Evolutionary conservation across 2,797 vertebrate genomes (phyloP).

Genomic region (Eupleurogrammus muticus): DNA sequence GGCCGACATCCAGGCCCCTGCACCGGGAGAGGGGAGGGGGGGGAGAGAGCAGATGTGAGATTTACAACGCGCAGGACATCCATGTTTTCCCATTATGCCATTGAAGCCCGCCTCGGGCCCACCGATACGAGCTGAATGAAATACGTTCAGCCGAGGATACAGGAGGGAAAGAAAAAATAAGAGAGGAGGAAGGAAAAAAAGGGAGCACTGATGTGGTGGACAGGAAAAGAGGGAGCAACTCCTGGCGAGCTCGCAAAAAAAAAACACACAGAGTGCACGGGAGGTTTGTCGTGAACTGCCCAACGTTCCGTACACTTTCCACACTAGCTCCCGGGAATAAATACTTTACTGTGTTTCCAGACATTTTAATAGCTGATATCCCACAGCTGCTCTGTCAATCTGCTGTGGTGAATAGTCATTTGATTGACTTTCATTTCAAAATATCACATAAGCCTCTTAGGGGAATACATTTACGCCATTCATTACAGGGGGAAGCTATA

Average conservation of each 20-base stretch:
- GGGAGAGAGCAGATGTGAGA: conserved; percentile 68
- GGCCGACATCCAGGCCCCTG: conserved; percentile 52
- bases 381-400: conserved; percentile 22
- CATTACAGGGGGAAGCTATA: conserved; percentile 4
- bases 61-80: conserved; percentile 58
- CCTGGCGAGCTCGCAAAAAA: conserved; percentile 49
- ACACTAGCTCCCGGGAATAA: conserved; percentile 41
- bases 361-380: conserved; percentile 44
- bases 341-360: conserved; percentile 52
- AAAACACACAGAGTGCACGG: conserved; percentile 46
- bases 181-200: too few species aligned
- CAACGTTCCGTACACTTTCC: conserved; percentile 50
- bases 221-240: conserved; percentile 29
- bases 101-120: conserved; percentile 35
- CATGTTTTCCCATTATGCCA: conserved; percentile 59
- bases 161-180: too few species aligned
- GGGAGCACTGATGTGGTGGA: conserved; percentile 14
- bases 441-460: conserved; percentile 33
- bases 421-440: conserved; percentile 45
- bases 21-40: too few species aligned
- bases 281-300: conserved; percentile 45
- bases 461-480: conserved; percentile 21
- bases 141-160: conserved; percentile 42
- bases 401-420: conserved; percentile 41
- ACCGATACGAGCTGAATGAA: conserved; percentile 48